Evolutionary conservation across 35 echinoderm and acorn worm species (phyloP).

Genomic region (Ptychodera flava): DNA sequence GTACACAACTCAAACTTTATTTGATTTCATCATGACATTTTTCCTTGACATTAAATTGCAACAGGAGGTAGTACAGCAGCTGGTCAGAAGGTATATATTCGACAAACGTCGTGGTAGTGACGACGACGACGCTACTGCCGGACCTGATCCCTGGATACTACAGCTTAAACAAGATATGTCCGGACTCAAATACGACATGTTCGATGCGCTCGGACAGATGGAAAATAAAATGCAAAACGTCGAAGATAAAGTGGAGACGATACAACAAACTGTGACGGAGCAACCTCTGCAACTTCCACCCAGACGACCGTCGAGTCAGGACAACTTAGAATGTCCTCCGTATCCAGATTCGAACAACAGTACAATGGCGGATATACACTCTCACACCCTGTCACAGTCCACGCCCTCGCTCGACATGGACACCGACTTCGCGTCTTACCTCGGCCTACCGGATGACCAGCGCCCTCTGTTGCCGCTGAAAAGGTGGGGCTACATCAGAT

Average conservation of each 20-base stretch:
- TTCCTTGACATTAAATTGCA: no score
- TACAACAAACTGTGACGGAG: background rate
- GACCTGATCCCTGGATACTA: background rate
- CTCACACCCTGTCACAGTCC: background rate
- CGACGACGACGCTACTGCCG: background rate
- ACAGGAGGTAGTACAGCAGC: slow-evolving; percentile 7
- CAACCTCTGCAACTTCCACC: background rate
- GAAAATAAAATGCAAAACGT: slow-evolving; percentile 5
- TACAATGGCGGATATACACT: background rate
- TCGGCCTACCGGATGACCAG: background rate
- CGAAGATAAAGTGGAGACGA: background rate
- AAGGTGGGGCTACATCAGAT: background rate
- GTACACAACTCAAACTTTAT: no score
- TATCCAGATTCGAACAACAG: background rate
- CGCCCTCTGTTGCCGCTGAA: background rate
- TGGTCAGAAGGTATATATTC: background rate
- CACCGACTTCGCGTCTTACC: background rate
- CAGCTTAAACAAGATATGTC: slow-evolving; percentile 16
- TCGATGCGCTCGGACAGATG: background rate
- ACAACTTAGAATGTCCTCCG: background rate
- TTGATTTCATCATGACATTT: no score
- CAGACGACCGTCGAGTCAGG: background rate
- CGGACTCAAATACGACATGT: slow-evolving; percentile 9
- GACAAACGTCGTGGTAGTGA: background rate
- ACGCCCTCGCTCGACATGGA: background rate